Base-by-base conservation (phyloP, 2,888 invertebrate species). In the Tolmerus cingulatus region DNA sequence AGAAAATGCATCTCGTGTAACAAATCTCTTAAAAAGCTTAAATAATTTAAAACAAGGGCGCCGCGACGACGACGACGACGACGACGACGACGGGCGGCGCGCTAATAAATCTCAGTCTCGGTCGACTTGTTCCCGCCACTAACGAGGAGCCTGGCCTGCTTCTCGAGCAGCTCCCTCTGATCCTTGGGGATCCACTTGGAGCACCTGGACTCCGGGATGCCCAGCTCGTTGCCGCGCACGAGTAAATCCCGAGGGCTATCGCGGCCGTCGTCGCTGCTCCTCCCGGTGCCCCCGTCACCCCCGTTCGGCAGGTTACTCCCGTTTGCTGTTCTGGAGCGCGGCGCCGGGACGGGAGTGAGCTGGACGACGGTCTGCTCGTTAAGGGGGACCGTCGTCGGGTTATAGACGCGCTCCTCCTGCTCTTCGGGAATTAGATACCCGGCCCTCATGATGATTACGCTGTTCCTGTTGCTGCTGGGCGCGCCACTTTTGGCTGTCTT, bases 181-280 rank as follows among this genome's bases (percentile, higher is more conserved):
- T 92, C 92, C 89, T 92, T 92, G 85, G 92, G 92, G 89, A 92
- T 90, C 92, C 92, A 92, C 27, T 91, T 91, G 8, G 92, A 90
- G 89, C 91, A 92, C 76, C 92, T 91, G 37, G 92, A 91, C 87
- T 92, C 91, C 1, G 92, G 92, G 87, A 92, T 91, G 84, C 92
- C 92, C 89, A 92, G 87, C 88, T 92, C 91, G 90, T 91, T 91
- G 89, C 90, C 92, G 74, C 91, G 90, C 7, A 90, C 90, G 89
- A 92, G 88, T 14, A 92, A 90, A 89, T 92, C 92, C 55, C 89
- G 87, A 27, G 9, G 19, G 55, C 14, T 74, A 19, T 43, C 43
- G 34, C 40, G 19, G 34, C 74, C 34, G 37, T 55, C 30, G 23
- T 66, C 79, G 19, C 19, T 86, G 51, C 55, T 79, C 34, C 66